phyloP scores from a whole-genome alignment of 2,888 invertebrate species.

The Rhingia rostrata region DNA sequence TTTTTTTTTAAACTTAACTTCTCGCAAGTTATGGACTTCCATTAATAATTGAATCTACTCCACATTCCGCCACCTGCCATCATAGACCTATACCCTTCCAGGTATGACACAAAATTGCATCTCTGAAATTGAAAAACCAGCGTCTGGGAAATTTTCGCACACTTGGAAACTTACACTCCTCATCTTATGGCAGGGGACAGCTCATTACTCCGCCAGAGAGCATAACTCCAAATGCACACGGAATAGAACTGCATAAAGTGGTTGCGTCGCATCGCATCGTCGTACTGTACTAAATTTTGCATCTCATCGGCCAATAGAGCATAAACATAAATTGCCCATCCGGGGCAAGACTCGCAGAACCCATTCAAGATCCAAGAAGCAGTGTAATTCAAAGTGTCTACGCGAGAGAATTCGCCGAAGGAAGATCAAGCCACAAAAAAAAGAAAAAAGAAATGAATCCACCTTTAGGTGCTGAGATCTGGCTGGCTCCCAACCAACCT shows the following conservation, averaged over 20 bases:
- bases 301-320: conserved; percentile 60
- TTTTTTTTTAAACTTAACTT: not conserved
- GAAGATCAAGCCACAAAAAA: not conserved
- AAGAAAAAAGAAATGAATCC: conserved; percentile 1
- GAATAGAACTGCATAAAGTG: not conserved
- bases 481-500: conserved; percentile 14
- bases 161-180: conserved; percentile 34
- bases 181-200: conserved; percentile 57
- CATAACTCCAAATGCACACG: conserved; percentile 57
- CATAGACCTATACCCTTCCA: conserved; percentile 11
- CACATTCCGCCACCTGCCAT: conserved; percentile 45
- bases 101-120: conserved; percentile 53
- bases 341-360: conserved; percentile 32
- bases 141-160: conserved; percentile 52
- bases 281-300: conserved; percentile 59
- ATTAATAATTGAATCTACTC: not conserved
- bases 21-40: not conserved
- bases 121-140: conserved; percentile 58
- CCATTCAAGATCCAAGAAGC: conserved; percentile 7
- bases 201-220: conserved; percentile 57
- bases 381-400: conserved; percentile 38
- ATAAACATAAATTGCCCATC: conserved; percentile 58
- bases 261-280: conserved; percentile 3
- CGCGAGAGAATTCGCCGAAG: conserved; percentile 24
- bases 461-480: conserved; percentile 51